These are phyloP conservation scores for Microctonus aethiopoides DNA, from an alignment of 2,888 invertebrate species.

Conservation along the genomic window DNA sequence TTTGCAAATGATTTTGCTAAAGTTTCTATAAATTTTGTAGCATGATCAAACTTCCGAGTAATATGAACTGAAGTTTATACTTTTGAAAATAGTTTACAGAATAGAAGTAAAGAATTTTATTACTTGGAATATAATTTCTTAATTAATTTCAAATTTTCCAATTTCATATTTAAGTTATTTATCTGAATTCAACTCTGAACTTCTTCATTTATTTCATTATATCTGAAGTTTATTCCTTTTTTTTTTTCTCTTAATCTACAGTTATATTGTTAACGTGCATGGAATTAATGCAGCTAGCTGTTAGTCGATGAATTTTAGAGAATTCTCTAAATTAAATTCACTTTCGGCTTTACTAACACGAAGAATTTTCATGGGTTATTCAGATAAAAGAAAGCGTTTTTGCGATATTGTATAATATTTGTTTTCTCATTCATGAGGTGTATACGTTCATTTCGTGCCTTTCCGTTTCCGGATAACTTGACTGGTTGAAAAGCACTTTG, in stretches of 20 bases:
- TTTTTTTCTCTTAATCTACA: not conserved
- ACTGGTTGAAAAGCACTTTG: not conserved
- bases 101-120: not conserved
- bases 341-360: no score
- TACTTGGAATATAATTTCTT: not conserved
- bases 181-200: not conserved
- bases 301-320: no score
- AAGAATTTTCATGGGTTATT: not conserved
- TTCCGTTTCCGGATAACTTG: constrained; percentile 27
- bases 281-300: no score
- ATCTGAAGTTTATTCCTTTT: no score
- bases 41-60: no score
- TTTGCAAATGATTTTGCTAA: no score
- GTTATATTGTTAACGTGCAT: no score
- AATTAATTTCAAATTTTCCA: not conserved
- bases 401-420: not conserved
- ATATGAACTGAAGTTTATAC: not conserved
- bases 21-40: no score
- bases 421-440: constrained; percentile 25
- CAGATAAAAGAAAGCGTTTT: not conserved
- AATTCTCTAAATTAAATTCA: no score
- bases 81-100: not conserved
- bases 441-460: constrained; percentile 18
- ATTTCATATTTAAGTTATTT: not conserved
- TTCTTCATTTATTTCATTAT: not conserved